Evolutionary conservation across 2,797 vertebrate genomes (phyloP), one percentile per base, ranked within the genome.

Genomic region (Perdix hodgsoniae): DNA sequence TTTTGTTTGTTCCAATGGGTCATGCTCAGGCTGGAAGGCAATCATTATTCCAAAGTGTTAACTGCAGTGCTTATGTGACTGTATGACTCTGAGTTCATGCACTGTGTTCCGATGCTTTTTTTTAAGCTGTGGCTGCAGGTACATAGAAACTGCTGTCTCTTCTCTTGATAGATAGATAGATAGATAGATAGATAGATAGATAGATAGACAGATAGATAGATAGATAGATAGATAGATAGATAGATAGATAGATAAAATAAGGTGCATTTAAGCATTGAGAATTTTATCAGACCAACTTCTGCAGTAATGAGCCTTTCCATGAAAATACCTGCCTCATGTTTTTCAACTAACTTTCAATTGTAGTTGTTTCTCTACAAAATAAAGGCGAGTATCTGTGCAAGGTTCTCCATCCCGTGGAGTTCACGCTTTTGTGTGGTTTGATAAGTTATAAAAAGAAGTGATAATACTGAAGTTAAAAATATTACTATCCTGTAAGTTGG

Each of bases 301-400:
- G 31, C 9, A 66, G 47, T 71, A 49, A 6, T 73, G 57, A 76
- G 70, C 49, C 12, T 86, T 95, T 76, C 73, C 84, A 72, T 81
- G 92, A 70, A 94, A 91, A 87, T 91, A 94, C 59, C 71, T 86
- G 70, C 35, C 63, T 85, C 4, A 0, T 52, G 44, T 91, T 95
- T 95, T 81, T 66, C 67, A 40, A 73, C 29, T 57, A 33, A 50
- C 44, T 83, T 94, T 84, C 73, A 73, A 61, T 40, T 83, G 77
- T 63, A 89, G n/a, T 44, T 75, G n/a, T 52, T 75, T 65, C 73
- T 45, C 74, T 72, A 50, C 71, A 47, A 73, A 94, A 80, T 77
- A 81, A 91, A 23, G 22, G 39, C 63, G 60, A 73, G 35, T 19
- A 24, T 87, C 61, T 64, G 52, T 72, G 60, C 29, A 70, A 71